Evolutionary conservation across 2,797 vertebrate species (phyloP).

Genomic region (Parambassis ranga): DNA sequence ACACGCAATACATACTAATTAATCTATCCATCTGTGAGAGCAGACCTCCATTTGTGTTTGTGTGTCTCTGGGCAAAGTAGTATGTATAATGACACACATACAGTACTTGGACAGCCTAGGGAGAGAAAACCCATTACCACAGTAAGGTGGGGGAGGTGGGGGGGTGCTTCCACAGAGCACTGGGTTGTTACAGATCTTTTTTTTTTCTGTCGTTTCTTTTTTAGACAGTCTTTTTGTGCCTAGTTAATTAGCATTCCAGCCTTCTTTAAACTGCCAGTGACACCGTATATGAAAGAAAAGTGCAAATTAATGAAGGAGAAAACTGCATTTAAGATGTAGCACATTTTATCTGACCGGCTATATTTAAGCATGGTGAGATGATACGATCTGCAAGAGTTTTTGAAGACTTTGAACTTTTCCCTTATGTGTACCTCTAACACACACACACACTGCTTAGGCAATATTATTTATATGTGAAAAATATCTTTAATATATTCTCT

Average conservation of each 20-base stretch:
- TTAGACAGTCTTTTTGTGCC: conserved; percentile 53
- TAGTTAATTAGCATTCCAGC: conserved; percentile 62
- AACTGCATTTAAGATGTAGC: conserved; percentile 39
- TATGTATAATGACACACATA: conserved; percentile 41
- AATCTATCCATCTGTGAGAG: conserved; percentile 19
- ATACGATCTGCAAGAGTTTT: conserved; percentile 18
- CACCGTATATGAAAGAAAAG: conserved; percentile 43
- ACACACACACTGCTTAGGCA: neutral
- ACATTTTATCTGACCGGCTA: conserved; percentile 33
- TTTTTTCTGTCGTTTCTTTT: conserved; percentile 24
- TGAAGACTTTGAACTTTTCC: conserved; percentile 28
- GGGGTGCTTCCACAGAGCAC: conserved; percentile 52
- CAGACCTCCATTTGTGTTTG: conserved; percentile 14
- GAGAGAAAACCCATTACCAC: conserved; percentile 58
- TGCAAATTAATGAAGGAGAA: conserved; percentile 59
- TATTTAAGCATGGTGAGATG: conserved; percentile 7
- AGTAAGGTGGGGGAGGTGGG: conserved; percentile 43
- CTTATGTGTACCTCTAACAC: conserved; percentile 11
- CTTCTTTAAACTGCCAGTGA: conserved; percentile 51
- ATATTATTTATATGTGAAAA: neutral
- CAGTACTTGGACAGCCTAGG: conserved; percentile 29
- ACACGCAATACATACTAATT: conserved; percentile 37
- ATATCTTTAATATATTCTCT: neutral
- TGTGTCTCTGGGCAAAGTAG: conserved; percentile 17
- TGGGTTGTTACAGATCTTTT: conserved; percentile 53